A percentile compares a stretch with the other conserved stretches of the same genome.
These are phyloP conservation scores for Euphysa ruthae DNA, from an alignment of 30 jellyfish, hydroid and myxozoan genomes.

Conservation along the genomic window DNA sequence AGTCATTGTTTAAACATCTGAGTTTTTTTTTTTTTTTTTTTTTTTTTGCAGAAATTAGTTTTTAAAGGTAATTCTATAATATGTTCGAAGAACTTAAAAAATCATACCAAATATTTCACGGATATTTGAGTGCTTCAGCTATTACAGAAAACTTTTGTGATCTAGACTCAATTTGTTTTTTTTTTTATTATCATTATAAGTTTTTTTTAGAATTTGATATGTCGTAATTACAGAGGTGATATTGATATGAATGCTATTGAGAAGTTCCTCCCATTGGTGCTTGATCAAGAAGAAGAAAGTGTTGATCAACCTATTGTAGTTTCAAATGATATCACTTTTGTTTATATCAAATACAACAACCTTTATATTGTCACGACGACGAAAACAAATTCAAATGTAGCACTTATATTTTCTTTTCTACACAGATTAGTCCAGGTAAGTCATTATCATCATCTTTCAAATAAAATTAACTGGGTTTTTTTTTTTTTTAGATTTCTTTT, in stretches of 20 bases:
- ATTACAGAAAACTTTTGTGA: too few species aligned
- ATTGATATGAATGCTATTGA: slow-evolving; percentile 72
- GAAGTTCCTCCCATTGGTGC: slow-evolving; percentile 78
- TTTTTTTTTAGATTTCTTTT: not conserved
- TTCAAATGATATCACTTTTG: slow-evolving; percentile 90
- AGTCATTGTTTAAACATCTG: too few species aligned
- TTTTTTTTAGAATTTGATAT: slow-evolving; percentile 59
- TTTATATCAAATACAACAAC: slow-evolving; percentile 80
- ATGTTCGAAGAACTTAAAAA: too few species aligned
- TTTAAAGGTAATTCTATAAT: too few species aligned
- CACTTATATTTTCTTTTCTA: slow-evolving; percentile 70
- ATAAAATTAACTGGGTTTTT: too few species aligned
- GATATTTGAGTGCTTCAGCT: too few species aligned
- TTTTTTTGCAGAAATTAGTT: too few species aligned
- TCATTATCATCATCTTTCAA: too few species aligned
- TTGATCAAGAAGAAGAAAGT: slow-evolving; percentile 94
- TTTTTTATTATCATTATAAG: not conserved
- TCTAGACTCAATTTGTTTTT: not conserved
- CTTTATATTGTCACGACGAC: slow-evolving; percentile 85
- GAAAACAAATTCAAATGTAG: slow-evolving; percentile 90
- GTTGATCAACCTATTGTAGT: slow-evolving; percentile 80
- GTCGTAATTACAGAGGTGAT: slow-evolving; percentile 93
- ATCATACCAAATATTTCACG: too few species aligned
- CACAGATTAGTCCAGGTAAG: slow-evolving; percentile 84
- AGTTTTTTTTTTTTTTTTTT: too few species aligned